Conservation (phyloP, 2,888 invertebrate species). For the Amblyjoppa fuscipennis region DNA sequence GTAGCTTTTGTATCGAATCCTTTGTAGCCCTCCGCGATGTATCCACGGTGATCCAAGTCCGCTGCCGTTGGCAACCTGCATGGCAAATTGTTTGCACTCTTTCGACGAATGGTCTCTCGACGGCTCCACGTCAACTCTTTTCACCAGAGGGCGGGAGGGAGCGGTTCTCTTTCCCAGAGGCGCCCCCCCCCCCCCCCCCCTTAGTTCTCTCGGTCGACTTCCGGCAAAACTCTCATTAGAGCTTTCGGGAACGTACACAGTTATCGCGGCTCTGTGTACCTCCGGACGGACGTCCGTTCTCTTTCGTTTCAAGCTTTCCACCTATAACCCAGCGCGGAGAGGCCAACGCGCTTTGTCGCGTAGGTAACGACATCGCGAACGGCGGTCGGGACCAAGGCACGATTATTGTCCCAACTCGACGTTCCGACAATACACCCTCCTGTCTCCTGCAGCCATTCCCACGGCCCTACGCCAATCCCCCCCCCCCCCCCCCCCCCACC, state of each 20-base stretch:
- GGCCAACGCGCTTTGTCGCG: slow-evolving; percentile 54
- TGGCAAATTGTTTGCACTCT: slow-evolving; percentile 56
- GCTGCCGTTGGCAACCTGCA: slow-evolving; percentile 36
- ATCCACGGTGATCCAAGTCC: neutral
- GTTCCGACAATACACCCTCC: slow-evolving; percentile 53
- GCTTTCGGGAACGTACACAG: slow-evolving; percentile 49
- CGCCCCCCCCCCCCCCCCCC: too few species aligned
- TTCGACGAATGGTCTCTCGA: slow-evolving; percentile 31
- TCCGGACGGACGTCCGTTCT: slow-evolving; percentile 55
- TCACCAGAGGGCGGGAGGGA: neutral
- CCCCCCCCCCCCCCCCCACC: slow-evolving; percentile 27
- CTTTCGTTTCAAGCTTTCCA: slow-evolving; percentile 37
- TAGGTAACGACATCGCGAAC: slow-evolving; percentile 45
- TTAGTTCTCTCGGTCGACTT: slow-evolving; percentile 56
- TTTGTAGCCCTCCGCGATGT: slow-evolving; percentile 3
- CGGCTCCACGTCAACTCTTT: slow-evolving; percentile 47
- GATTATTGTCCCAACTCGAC: slow-evolving; percentile 65
- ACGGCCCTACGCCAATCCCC: slow-evolving; percentile 42
- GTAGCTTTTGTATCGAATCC: slow-evolving; percentile 18
- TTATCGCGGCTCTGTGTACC: slow-evolving; percentile 19
- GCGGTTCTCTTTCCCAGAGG: neutral
- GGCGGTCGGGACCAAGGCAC: slow-evolving; percentile 34
- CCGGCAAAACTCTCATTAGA: slow-evolving; percentile 66
- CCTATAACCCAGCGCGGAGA: slow-evolving; percentile 20
- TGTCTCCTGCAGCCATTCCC: slow-evolving; percentile 59